phyloP scores from a whole-genome alignment of 2,113 vertebrate species.

The Nothocercus julius region DNA sequence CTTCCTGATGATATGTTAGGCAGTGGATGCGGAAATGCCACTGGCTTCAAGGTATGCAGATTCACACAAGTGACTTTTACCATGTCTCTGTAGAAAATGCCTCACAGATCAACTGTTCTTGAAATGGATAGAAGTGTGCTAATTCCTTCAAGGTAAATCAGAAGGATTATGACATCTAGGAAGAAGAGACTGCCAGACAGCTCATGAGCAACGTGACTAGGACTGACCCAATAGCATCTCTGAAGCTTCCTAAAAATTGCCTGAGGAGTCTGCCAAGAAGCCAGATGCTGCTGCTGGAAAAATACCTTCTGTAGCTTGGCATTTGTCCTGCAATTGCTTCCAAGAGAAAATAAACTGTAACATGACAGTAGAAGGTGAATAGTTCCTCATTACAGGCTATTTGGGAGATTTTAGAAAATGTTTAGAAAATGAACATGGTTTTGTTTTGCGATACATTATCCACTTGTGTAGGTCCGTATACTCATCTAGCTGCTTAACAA shows the following conservation, averaged over 20 bases:
- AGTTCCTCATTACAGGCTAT: constrained; percentile 11
- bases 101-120: constrained; percentile 47
- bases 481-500: background rate
- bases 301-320: constrained; percentile 78
- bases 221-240: constrained; percentile 74
- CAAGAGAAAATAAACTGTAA: constrained; percentile 73
- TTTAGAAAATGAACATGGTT: background rate
- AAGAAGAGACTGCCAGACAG: constrained; percentile 48
- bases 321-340: constrained; percentile 78
- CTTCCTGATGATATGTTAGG: constrained; percentile 18
- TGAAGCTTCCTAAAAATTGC: constrained; percentile 72
- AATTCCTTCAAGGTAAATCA: constrained; percentile 58
- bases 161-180: constrained; percentile 53
- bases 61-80: constrained; percentile 36
- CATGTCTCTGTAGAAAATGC: background rate
- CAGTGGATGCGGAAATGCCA: background rate
- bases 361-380: constrained; percentile 55
- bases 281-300: constrained; percentile 86
- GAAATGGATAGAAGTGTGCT: constrained; percentile 28
- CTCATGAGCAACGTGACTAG: constrained; percentile 44
- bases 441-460: background rate
- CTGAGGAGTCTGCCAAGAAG: constrained; percentile 80
- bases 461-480: background rate
- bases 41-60: background rate
- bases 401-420: constrained; percentile 25